Percentiles rank a stretch among this genome's conserved stretches.
phyloP scores from a whole-genome alignment of 2,113 vertebrate genomes.

The Corythaixoides concolor region DNA sequence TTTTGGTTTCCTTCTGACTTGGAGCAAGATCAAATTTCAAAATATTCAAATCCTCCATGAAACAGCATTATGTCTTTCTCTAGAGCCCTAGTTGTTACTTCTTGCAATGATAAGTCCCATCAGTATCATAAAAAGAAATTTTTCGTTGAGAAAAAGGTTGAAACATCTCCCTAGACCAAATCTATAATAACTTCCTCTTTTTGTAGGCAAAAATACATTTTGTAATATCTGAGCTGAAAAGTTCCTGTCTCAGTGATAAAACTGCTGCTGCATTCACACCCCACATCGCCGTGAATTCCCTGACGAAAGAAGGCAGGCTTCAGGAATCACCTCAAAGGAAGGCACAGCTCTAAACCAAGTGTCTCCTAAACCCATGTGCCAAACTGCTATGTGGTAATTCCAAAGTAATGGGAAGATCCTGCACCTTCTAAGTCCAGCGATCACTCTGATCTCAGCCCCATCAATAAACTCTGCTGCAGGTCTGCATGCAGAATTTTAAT shows the following conservation, averaged over 20 bases:
- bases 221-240: background rate
- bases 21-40: conserved; percentile 41
- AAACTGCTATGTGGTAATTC: background rate
- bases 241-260: background rate
- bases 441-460: background rate
- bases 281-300: background rate
- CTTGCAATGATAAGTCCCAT: background rate
- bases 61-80: background rate
- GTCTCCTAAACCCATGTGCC: background rate
- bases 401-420: background rate
- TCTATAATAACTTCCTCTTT: background rate
- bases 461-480: background rate
- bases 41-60: conserved; percentile 54
- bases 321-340: background rate
- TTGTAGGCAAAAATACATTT: background rate
- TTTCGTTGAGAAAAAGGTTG: background rate
- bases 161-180: background rate
- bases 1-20: conserved; percentile 39
- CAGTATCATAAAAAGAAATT: background rate
- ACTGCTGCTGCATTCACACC: background rate
- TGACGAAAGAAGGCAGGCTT: background rate
- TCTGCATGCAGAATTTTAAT: background rate
- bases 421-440: background rate
- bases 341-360: background rate
- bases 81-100: background rate